A percentile compares a stretch with the other conserved stretches of the same genome.
Conservation (phyloP, 2,113 vertebrate species). For the Phalacrocorax carbo region DNA sequence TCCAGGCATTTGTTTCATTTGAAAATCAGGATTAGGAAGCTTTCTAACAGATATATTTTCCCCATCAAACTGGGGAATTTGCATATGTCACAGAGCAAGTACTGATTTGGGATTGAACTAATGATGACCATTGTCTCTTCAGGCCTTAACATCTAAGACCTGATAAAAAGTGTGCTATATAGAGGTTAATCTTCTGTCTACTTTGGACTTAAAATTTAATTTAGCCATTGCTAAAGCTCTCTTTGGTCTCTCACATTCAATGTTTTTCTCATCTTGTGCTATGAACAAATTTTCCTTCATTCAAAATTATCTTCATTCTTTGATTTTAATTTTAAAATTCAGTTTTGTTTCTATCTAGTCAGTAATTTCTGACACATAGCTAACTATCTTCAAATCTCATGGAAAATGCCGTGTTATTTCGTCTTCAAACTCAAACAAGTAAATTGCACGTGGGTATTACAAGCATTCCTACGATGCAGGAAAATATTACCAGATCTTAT, state of each 20-base stretch:
- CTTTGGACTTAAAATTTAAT: not conserved
- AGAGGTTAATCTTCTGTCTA: not conserved
- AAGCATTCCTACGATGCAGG: slow-evolving; percentile 30
- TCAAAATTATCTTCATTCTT: not conserved
- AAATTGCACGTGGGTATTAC: slow-evolving; percentile 26
- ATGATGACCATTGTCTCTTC: not conserved
- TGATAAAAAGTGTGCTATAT: not conserved
- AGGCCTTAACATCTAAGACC: not conserved
- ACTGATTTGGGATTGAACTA: not conserved
- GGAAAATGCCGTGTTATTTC: not conserved
- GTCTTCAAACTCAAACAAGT: not conserved
- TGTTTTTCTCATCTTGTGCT: not conserved
- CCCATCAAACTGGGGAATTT: not conserved
- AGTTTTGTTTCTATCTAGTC: not conserved
- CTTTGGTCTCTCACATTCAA: not conserved
- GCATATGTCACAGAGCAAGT: not conserved
- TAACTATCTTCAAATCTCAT: not conserved
- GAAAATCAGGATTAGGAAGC: not conserved
- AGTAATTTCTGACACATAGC: slow-evolving; percentile 27
- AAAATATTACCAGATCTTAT: not conserved
- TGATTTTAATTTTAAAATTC: not conserved
- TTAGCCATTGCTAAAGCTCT: not conserved
- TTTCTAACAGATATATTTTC: not conserved
- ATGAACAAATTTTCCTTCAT: not conserved
- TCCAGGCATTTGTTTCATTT: not conserved